Conservation (phyloP, 2,888 invertebrate genomes). For the Troilus luridus region DNA sequence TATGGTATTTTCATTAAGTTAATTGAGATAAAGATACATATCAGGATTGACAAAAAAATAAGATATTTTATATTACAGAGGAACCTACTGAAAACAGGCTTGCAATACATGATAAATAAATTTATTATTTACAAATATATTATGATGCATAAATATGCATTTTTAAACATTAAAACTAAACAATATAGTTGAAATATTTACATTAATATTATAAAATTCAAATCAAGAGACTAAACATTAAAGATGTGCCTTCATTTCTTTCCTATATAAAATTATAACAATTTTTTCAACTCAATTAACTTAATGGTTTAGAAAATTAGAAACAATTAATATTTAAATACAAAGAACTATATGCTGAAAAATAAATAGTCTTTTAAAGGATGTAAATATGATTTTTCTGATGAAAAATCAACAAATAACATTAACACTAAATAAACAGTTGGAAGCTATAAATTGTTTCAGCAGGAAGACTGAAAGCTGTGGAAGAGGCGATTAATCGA, state of each 20-base stretch:
- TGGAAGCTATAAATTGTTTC: slow-evolving; percentile 51
- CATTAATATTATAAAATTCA: neutral
- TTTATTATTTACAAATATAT: slow-evolving; percentile 15
- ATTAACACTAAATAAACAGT: slow-evolving; percentile 45
- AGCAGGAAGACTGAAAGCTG: slow-evolving; percentile 57
- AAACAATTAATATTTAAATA: neutral
- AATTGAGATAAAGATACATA: slow-evolving; percentile 26
- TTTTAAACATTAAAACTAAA: slow-evolving; percentile 17
- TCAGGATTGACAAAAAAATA: neutral
- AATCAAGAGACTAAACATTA: neutral
- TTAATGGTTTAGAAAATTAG: slow-evolving; percentile 18
- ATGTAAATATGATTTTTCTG: neutral
- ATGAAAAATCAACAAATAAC: slow-evolving; percentile 18
- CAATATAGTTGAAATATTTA: slow-evolving; percentile 8
- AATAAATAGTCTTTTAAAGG: neutral
- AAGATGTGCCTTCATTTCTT: neutral
- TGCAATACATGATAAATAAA: neutral
- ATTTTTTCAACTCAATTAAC: slow-evolving; percentile 30
- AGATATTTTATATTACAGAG: neutral
- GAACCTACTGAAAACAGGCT: neutral
- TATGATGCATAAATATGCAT: neutral
- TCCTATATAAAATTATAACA: neutral
- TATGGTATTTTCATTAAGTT: slow-evolving; percentile 41
- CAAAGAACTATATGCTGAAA: neutral
- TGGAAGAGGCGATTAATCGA: slow-evolving; percentile 50